Base-by-base conservation (phyloP, 2,888 invertebrate species). In the Maniola hyperantus region DNA sequence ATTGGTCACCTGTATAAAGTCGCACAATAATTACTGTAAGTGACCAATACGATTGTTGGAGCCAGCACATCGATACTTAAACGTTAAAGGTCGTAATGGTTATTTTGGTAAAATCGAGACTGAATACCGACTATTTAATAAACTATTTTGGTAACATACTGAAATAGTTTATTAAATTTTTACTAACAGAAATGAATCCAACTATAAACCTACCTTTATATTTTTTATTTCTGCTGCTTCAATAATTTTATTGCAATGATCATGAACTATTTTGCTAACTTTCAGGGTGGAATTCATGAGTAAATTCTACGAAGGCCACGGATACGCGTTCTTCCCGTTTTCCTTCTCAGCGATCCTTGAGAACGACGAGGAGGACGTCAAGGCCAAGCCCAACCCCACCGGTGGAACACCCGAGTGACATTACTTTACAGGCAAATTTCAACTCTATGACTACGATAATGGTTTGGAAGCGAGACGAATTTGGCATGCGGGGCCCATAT, bases 231-330 rank as follows among this genome's bases (percentile, higher is more conserved):
- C 26, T 26, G 26, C 1, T 7, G 26, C 1, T 7, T 10, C 39
- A 11, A 39, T 10, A 2, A 39, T 39, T 10, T 11, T 10, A 4
- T 39, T 26, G 26, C 26, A 39, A 11, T 39, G 8, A 39, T 10
- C 8, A 10, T 39, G 39, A 44, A n/a, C 44, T 6, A n/a, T n/a
- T 46, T 46, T 46, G n/a, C 46, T 51, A 11, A 20, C 11, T 96
- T 95, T 74, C 81, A 97, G 97, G 97, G 98, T 98, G 75, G 98
- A 98, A 83, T 99, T 99, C 90, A 98, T 99, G 94, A 98, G 97
- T 86, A 98, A 98, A 84, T 98, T 98, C 91, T 98, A 97, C 88
- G 92, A 93, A 48, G 97, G 97, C 4, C 93, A 94, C 60, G 97
- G 97, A 0, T 95, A 96, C 80, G 87, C 93, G 7, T 97, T 97